phyloP scores from a whole-genome alignment of 2,113 vertebrate species.

The Chauna torquata region DNA sequence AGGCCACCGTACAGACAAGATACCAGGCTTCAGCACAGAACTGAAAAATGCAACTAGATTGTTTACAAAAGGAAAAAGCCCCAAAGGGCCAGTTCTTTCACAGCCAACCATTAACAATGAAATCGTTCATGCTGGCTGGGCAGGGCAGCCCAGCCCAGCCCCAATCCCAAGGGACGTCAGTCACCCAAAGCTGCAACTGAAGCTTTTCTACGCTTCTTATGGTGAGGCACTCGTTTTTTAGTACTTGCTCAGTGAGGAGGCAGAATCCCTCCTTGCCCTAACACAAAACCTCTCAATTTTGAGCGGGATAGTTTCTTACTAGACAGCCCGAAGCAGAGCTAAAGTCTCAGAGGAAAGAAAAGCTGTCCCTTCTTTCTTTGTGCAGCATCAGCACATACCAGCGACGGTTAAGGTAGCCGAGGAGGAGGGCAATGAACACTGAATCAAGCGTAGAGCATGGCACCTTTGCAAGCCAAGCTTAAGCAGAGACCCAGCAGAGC shows the following conservation, averaged over 20 bases:
- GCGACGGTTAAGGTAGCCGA: not conserved
- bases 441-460: not conserved
- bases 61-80: not conserved
- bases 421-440: not conserved
- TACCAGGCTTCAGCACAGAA: constrained; percentile 7
- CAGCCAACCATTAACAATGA: not conserved
- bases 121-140: not conserved
- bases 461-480: not conserved
- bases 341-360: not conserved
- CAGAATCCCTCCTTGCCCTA: not conserved
- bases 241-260: not conserved
- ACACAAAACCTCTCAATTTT: rapidly evolving
- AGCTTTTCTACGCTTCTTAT: not conserved
- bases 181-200: not conserved
- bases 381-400: rapidly evolving
- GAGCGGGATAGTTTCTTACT: not conserved
- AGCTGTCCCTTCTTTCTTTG: rapidly evolving
- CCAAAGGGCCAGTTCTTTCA: not conserved
- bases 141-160: not conserved
- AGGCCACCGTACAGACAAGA: constrained; percentile 46
- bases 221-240: rapidly evolving
- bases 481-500: not conserved
- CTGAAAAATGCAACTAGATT: constrained; percentile 3
- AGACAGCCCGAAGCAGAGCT: not conserved
- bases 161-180: not conserved